A percentile compares a stretch with the other conserved stretches of the same genome.
phyloP scores from a whole-genome alignment of 1,140 invertebrate genomes.

The Drosophila miranda region DNA sequence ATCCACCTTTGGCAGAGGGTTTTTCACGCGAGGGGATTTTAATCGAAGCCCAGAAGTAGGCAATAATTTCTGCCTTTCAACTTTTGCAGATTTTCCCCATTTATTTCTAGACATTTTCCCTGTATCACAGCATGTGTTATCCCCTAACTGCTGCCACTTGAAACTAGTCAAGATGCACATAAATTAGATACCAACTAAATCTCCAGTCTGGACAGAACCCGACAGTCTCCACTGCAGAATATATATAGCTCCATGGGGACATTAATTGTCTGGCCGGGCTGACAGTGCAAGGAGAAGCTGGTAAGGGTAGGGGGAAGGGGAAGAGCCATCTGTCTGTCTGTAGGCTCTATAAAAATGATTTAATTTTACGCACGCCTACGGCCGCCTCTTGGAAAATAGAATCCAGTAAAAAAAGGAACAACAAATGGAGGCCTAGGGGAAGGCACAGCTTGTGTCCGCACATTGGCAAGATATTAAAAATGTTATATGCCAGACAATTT shows the following conservation, averaged over 20 bases:
- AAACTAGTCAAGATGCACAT: constrained; percentile 55
- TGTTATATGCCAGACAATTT: constrained; percentile 27
- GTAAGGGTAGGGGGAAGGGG: no score
- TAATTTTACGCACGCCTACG: constrained; percentile 69
- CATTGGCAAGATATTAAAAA: constrained; percentile 42
- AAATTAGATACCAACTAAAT: constrained; percentile 37
- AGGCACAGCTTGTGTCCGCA: constrained; percentile 34
- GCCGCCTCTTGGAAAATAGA: constrained; percentile 10
- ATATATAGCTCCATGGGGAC: constrained; percentile 44
- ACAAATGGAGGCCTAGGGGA: constrained; percentile 17
- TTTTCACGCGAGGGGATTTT: constrained; percentile 35
- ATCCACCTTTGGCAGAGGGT: constrained; percentile 18
- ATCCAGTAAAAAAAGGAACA: constrained; percentile 28
- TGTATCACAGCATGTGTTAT: constrained; percentile 46
- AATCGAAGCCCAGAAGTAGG: constrained; percentile 54
- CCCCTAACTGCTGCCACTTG: constrained; percentile 47
- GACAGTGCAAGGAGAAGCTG: constrained; percentile 30
- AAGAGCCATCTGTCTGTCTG: constrained; percentile 3
- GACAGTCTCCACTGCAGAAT: constrained; percentile 50
- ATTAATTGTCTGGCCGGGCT: constrained; percentile 63
- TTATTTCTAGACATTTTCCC: constrained; percentile 34
- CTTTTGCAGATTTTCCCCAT: constrained; percentile 44
- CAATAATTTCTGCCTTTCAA: constrained; percentile 23
- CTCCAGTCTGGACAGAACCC: constrained; percentile 11
- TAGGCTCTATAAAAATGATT: constrained; percentile 73